phyloP scores from a whole-genome alignment of 1,140 invertebrate species.

The Diabrotica virgifera region DNA sequence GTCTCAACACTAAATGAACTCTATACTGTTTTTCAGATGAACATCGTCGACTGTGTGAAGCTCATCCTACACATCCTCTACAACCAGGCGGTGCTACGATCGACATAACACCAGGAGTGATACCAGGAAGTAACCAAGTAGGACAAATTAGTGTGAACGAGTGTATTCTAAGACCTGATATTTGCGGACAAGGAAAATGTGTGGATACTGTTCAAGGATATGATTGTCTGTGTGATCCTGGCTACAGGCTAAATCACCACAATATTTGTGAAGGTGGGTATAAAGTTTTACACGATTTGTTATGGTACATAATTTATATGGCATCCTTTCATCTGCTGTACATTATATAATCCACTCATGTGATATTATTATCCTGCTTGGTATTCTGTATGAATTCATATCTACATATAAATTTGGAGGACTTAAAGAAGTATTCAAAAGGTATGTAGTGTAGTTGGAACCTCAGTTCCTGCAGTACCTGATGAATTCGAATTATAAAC shows the following conservation, averaged over 20 bases:
- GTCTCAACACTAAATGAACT: no score
- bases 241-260: slow-evolving; percentile 38
- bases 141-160: slow-evolving; percentile 58
- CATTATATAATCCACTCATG: no score
- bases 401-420: no score
- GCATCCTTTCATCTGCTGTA: no score
- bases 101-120: slow-evolving; percentile 39
- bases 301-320: no score
- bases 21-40: slow-evolving; percentile 37
- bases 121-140: slow-evolving; percentile 33
- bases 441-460: no score
- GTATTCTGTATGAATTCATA: no score
- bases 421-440: no score
- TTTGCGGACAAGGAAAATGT: slow-evolving; percentile 76
- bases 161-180: slow-evolving; percentile 68
- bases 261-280: slow-evolving; percentile 46
- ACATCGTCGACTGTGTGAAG: slow-evolving; percentile 40
- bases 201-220: slow-evolving; percentile 73
- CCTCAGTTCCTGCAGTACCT: no score
- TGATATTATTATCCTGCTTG: no score
- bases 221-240: slow-evolving; percentile 51
- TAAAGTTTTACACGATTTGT: slow-evolving; percentile 6
- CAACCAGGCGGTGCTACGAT: not conserved
- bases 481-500: no score
- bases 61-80: slow-evolving; percentile 13